Base-by-base conservation (phyloP, 2,888 invertebrate genomes). In the Drosophila kambysellisi region DNA sequence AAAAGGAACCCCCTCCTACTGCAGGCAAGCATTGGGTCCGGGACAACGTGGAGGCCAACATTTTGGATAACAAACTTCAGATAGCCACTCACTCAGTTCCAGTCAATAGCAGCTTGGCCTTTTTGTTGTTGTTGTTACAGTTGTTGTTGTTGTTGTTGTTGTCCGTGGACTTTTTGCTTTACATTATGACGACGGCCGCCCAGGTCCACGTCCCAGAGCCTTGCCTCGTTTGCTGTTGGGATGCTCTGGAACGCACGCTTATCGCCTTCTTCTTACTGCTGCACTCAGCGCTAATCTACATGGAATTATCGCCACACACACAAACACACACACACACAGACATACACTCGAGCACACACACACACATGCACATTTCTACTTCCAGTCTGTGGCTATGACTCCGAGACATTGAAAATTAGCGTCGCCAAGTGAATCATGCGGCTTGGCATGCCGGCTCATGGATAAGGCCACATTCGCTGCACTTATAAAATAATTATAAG, bases 361-460 rank as follows among this genome's bases (percentile, higher is more conserved):
- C 17, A 29, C 9, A 29, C 39, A 25, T 58, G 35, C 15, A 52
- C 58, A 57, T 50, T 48, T 37, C 57, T 35, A 48, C 70, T 57
- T 20, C 29, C 39, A 39, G 57, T 37, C 57, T 29, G 3, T 43
- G 59, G 50, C 58, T 56, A 51, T 54, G 52, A 58, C 66, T 59
- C 48, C 50, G 58, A 81, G 82, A 83, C 83, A 81, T 83, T 74
- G 86, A 79, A 85, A 80, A 82, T 78, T 68, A 70, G 83, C 88
- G 86, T 84, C 83, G 90, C 90, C 90, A 90, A 90, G 85, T 85
- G 85, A 85, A 90, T 85, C 90, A 85, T 81, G 86, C 83, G 69
- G 78, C 81, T 60, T 72, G 81, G 83, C 74, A 81, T 81, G 82
- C 84, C 67, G 70, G 78, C 68, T 68, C 69, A 64, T 61, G 90